phyloP scores from a whole-genome alignment of 2,797 vertebrate genomes.

The Takifugu ocellatus region DNA sequence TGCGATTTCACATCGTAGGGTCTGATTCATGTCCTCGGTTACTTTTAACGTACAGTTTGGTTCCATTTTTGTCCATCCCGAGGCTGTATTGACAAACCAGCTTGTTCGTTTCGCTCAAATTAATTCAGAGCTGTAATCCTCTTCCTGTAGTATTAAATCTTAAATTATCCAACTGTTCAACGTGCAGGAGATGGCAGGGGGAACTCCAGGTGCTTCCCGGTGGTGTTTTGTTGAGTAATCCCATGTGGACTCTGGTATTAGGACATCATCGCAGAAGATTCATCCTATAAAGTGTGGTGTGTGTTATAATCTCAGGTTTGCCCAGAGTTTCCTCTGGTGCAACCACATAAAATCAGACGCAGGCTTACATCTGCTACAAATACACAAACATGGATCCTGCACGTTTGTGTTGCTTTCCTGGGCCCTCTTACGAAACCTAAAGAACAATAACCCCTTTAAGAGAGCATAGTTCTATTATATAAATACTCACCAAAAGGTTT shows the following conservation, averaged over 20 bases:
- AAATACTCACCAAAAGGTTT: conserved; percentile 55
- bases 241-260: background rate
- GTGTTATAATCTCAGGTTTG: conserved; percentile 22
- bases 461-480: conserved; percentile 39
- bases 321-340: conserved; percentile 27
- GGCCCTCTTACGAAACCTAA: conserved; percentile 60
- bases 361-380: conserved; percentile 53
- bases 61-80: no score
- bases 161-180: background rate
- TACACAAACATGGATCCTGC: conserved; percentile 36
- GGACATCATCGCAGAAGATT: conserved; percentile 28
- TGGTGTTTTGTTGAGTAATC: conserved; percentile 6
- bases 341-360: conserved; percentile 39
- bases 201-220: background rate
- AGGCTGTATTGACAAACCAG: no score
- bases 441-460: conserved; percentile 67
- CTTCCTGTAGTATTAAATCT: background rate
- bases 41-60: no score
- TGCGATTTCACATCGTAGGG: no score
- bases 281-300: conserved; percentile 24
- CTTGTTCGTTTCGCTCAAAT: no score
- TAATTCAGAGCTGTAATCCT: no score
- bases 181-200: background rate
- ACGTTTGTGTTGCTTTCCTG: conserved; percentile 48
- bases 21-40: no score